These are phyloP conservation scores for Drosophila parabipectinata DNA, from an alignment of 1,140 invertebrate genomes.

Conservation along the genomic window DNA sequence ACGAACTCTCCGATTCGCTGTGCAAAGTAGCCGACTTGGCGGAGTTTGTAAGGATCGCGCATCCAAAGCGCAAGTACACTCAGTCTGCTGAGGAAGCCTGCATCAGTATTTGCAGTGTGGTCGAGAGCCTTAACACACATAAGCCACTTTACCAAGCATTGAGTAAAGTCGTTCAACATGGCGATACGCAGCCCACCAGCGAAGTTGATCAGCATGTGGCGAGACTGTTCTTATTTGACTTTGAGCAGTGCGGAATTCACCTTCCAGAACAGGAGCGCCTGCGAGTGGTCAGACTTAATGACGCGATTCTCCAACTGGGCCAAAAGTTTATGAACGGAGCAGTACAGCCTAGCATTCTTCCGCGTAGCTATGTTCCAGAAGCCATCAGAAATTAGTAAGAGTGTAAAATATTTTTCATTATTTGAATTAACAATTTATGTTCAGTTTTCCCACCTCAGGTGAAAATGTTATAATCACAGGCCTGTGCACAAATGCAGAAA, in stretches of 20 bases:
- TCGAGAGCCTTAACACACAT: slow-evolving; percentile 98
- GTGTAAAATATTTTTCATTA: background rate
- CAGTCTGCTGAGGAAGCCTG: slow-evolving; percentile 94
- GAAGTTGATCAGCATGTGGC: slow-evolving; percentile 93
- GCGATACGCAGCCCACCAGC: slow-evolving; percentile 89
- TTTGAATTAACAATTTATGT: slow-evolving; percentile 1
- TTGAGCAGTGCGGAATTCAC: slow-evolving; percentile 98
- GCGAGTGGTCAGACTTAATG: slow-evolving; percentile 93
- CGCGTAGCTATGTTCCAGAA: slow-evolving; percentile 88
- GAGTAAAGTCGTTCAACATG: slow-evolving; percentile 87
- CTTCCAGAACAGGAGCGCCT: slow-evolving; percentile 90
- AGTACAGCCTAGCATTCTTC: slow-evolving; percentile 87
- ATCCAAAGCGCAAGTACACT: slow-evolving; percentile 91
- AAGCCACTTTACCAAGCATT: slow-evolving; percentile 91
- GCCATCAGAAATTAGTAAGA: slow-evolving; percentile 90
- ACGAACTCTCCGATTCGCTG: slow-evolving; percentile 95
- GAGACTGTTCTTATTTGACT: slow-evolving; percentile 96
- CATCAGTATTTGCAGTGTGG: slow-evolving; percentile 93
- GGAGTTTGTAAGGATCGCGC: slow-evolving; percentile 96
- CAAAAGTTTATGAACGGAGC: slow-evolving; percentile 93
- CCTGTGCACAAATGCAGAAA: slow-evolving; percentile 92
- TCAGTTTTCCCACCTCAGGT: slow-evolving; percentile 90
- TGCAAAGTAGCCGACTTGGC: slow-evolving; percentile 98
- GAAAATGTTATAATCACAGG: slow-evolving; percentile 90
- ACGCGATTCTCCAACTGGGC: slow-evolving; percentile 91